Evolutionary conservation across 2,113 vertebrate species (phyloP), one percentile per base, ranked within the genome.

Genomic region (Aphyosemion australe): DNA sequence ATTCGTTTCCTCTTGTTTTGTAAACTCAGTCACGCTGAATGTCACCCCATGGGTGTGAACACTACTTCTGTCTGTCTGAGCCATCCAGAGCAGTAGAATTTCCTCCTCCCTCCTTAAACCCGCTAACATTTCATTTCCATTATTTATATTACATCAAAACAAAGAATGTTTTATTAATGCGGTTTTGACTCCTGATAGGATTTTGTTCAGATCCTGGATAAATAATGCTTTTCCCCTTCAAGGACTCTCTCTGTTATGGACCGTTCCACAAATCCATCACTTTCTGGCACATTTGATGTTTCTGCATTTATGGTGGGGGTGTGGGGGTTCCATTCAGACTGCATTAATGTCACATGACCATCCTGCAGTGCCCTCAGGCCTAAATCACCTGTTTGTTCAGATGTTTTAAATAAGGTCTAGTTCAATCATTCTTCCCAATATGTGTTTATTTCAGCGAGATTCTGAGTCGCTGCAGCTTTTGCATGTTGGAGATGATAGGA

Each of bases 81-180:
- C 39, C 68, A 53, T 52, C 16, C n/a, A 2, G 47, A 72, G 62
- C 62, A 50, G 50, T 84, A 66, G 49, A 63, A 79, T 45, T 74
- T 82, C 61, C 49, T 79, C 45, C 59, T 51, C 51, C 50, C 34
- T 60, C 47, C 31, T 55, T 51, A 57, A 84, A 26, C 49, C 54
- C 34, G 3, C 74, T 72, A 72, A 49, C 73, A 74, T 83, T 86
- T 82, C 74, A 69, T 71, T 68, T 70, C 63, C 52, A 70, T 34
- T 77, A 79, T 87, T 87, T 86, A 81, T 74, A 80, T 83, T 73
- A 69, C 74, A 80, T 81, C 74, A 82, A 79, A 85, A 80, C 65
- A 83, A 41, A 56, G 18, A 76, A 78, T 87, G 43, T 84, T 86
- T 88, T 85, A 90, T 87, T 88, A 75, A 84, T 81, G 82, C 73